Evolutionary conservation across 2,113 vertebrate genomes (phyloP).

Genomic region (Sphaerodactylus townsendi): DNA sequence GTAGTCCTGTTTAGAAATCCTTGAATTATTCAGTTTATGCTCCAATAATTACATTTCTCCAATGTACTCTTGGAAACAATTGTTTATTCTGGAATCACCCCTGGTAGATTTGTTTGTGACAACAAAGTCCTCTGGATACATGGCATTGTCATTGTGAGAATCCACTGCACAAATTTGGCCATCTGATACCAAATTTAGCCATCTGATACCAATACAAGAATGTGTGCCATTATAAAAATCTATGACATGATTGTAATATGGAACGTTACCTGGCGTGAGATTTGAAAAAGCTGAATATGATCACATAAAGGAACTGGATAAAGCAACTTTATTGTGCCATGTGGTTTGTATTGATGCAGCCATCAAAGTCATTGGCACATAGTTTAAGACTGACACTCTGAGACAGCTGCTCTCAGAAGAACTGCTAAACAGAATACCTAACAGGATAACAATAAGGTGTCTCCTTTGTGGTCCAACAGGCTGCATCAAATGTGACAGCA

Average conservation of each 20-base stretch:
- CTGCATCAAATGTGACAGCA: slow-evolving; percentile 34
- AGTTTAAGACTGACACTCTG: neutral
- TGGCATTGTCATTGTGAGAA: neutral
- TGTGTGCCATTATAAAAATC: neutral
- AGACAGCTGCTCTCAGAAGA: slow-evolving; percentile 26
- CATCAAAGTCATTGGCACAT: slow-evolving; percentile 2
- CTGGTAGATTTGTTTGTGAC: neutral
- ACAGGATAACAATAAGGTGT: slow-evolving; percentile 21
- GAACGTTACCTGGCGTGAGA: neutral
- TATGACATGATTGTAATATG: neutral
- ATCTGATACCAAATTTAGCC: too few species aligned
- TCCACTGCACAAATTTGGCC: neutral
- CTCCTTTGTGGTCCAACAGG: slow-evolving; percentile 37
- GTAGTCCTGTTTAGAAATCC: neutral
- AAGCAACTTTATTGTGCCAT: neutral
- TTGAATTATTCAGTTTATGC: neutral
- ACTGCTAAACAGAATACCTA: slow-evolving; percentile 6
- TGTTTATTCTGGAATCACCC: neutral
- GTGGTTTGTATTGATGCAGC: neutral
- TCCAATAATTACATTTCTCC: neutral
- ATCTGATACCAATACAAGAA: neutral
- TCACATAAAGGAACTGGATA: neutral
- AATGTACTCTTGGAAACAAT: neutral
- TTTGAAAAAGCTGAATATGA: neutral
- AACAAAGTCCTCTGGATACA: neutral